Base-by-base conservation (phyloP, 2,113 vertebrate species). In the Corvus cornix region DNA sequence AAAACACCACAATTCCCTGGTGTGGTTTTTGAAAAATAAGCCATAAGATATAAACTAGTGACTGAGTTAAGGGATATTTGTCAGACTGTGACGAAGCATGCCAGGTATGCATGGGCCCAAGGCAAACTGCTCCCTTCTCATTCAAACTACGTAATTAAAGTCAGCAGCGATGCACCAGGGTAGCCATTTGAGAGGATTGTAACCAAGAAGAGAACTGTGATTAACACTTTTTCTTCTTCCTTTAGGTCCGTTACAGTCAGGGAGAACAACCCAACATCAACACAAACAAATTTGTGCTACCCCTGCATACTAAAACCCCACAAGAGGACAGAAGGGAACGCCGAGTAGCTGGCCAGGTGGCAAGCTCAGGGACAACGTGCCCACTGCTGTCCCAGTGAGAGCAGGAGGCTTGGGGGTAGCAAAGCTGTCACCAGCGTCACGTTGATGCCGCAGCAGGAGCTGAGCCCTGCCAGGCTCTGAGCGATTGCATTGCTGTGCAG, bases 1-100 rank as follows among this genome's bases (percentile, higher is more conserved):
- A 79, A 92, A 96, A 78, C 66, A 72, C 70, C 75, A 84, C 46
- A 93, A 62, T 93, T 93, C 94, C 77, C 89, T 80, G 78, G 18
- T 9, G 91, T 68, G 24, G 23, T 55, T 72, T 87, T 94, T 95
- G 73, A 66, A 69, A 87, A 93, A 43, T 19, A 48, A 72, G 84
- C 46, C 10, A 11, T 70, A 87, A 68, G 37, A 67, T 31, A 53
- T 7, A 55, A 96, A 49, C 23, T 43, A 67, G 68, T n/a, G 72
- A 52, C 66, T 43, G 75, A 52, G 69, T 82, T 78, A 84, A 62
- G 33, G 67, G 82, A 27, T 69, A 59, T 78, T 83, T 91, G 87
- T 91, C 77, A 89, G 93, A 60, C 79, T 63, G 31, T 56, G 94
- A 84, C 19, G 53, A 49, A 84, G 64, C 22, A 13, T 27, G 31